These are phyloP conservation scores for Drosophila tani DNA, from an alignment of 1,140 invertebrate species.

Conservation along the genomic window DNA sequence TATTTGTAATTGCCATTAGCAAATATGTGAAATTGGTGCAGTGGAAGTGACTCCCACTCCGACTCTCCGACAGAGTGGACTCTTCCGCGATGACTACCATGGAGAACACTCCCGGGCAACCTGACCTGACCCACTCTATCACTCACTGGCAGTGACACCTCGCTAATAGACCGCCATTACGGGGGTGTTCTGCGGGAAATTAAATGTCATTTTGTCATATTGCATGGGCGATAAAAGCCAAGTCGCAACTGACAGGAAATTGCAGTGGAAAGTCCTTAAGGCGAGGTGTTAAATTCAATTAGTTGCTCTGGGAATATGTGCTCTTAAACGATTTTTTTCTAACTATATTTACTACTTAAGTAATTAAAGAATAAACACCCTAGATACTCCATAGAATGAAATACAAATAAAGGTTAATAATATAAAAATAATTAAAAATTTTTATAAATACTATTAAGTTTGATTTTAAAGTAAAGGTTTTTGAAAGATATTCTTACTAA, in stretches of 20 bases:
- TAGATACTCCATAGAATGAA: neutral
- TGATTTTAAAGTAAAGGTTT: too few relatives aligned
- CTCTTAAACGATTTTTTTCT: too few relatives aligned
- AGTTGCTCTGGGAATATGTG: neutral
- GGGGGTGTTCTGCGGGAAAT: conserved; percentile 39
- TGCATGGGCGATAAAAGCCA: conserved; percentile 38
- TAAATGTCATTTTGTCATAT: conserved; percentile 60
- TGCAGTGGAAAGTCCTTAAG: conserved; percentile 19
- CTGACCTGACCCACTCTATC: conserved; percentile 18
- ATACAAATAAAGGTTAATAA: too few relatives aligned
- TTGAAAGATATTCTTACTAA: too few relatives aligned
- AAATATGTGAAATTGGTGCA: conserved; percentile 22
- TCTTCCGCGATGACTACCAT: conserved; percentile 1
- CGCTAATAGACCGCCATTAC: conserved; percentile 50
- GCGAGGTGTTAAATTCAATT: conserved; percentile 6
- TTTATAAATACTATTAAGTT: too few relatives aligned
- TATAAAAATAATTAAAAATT: too few relatives aligned
- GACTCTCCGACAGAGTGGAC: neutral
- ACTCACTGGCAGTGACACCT: conserved; percentile 28
- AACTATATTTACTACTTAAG: neutral
- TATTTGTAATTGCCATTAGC: conserved; percentile 36
- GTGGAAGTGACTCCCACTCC: neutral
- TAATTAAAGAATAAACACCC: neutral
- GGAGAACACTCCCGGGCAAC: neutral
- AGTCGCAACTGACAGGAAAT: conserved; percentile 23